A percentile compares a stretch with the other conserved stretches of the same genome.
Conservation (phyloP, 2,888 invertebrate species). For the Aquatica leii region DNA sequence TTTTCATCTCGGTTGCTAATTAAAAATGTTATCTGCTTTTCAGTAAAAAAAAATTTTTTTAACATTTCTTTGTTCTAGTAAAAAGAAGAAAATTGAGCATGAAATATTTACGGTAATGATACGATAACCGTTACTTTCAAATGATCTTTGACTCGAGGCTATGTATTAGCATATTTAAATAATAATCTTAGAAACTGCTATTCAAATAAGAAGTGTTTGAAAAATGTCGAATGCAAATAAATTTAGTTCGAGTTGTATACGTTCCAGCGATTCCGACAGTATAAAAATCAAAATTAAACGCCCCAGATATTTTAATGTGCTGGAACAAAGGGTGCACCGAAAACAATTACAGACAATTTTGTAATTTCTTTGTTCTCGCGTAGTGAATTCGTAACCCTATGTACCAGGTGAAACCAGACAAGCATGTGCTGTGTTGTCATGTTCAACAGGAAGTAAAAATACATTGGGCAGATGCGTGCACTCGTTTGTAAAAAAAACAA, state of each 20-base stretch:
- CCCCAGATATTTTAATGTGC: constrained; percentile 4
- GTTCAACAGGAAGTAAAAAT: constrained; percentile 42
- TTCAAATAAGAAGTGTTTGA: constrained; percentile 12
- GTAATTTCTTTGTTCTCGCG: constrained; percentile 32
- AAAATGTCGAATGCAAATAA: constrained; percentile 10
- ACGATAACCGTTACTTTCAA: constrained; percentile 26
- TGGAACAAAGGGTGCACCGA: constrained; percentile 22
- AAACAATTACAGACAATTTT: constrained; percentile 32
- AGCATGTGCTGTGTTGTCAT: constrained; percentile 33
- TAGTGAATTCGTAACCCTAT: constrained; percentile 29
- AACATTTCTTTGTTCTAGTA: no score
- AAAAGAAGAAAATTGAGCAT: no score
- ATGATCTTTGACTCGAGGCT: constrained; percentile 26
- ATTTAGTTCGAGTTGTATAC: constrained; percentile 11
- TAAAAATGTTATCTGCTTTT: no score
- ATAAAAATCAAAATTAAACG: constrained; percentile 14
- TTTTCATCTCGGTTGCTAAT: no score
- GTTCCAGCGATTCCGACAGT: neutral
- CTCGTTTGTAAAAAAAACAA: constrained; percentile 38
- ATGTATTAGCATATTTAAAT: constrained; percentile 30
- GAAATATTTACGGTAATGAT: constrained; percentile 1
- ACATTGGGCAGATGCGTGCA: constrained; percentile 45
- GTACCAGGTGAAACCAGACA: constrained; percentile 42
- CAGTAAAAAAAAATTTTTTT: no score
- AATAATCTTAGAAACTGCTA: constrained; percentile 23